Conservation (phyloP, 2,113 vertebrate genomes). For the Nothocercus nigrocapillus region DNA sequence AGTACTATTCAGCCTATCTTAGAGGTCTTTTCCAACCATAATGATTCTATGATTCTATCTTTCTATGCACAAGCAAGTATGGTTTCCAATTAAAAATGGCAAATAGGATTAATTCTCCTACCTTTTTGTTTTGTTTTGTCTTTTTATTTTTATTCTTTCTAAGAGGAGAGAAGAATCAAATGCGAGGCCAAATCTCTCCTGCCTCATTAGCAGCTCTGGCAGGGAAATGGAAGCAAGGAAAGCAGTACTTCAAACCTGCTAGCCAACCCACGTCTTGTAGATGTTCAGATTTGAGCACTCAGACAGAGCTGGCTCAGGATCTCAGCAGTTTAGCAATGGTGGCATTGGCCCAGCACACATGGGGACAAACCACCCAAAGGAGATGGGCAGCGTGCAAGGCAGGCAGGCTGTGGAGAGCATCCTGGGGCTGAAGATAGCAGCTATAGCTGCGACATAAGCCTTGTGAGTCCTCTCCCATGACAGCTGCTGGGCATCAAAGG, state of each 20-base stretch:
- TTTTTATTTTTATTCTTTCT: background rate
- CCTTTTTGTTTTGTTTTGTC: background rate
- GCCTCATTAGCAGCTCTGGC: background rate
- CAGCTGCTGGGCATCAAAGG: background rate
- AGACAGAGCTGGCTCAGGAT: background rate
- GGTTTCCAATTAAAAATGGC: background rate
- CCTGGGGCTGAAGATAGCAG: background rate
- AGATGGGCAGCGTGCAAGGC: background rate
- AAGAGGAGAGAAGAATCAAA: fast-evolving
- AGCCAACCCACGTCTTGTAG: background rate
- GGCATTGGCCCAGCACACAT: fast-evolving
- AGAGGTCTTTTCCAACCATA: background rate
- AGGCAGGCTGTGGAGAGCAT: background rate
- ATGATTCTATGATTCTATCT: too few relatives aligned
- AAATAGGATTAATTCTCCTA: background rate
- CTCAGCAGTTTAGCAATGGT: background rate
- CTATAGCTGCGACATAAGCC: background rate
- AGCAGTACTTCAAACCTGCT: background rate
- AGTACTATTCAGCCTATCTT: background rate
- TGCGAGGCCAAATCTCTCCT: background rate
- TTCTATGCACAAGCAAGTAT: background rate
- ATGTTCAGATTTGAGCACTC: background rate
- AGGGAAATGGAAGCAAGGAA: background rate
- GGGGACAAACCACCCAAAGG: background rate
- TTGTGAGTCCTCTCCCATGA: background rate